Evolutionary conservation across 2,888 invertebrate genomes (phyloP).

Genomic region (Isoperla grammatica): DNA sequence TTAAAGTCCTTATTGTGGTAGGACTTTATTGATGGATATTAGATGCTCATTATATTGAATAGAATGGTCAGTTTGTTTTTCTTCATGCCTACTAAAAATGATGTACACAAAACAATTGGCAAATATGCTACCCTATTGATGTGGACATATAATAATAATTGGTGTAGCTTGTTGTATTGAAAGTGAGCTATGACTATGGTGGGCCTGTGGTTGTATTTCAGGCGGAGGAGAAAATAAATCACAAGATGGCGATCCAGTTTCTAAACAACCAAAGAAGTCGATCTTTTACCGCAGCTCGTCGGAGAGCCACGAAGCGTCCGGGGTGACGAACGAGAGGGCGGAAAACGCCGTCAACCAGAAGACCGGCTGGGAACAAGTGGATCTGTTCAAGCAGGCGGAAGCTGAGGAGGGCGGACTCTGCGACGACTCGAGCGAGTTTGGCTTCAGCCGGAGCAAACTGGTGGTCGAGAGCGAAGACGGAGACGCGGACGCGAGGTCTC

Average conservation of each 20-base stretch:
- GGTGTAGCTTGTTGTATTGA: no score
- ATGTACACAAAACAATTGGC: no score
- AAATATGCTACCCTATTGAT: no score
- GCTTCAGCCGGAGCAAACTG: conserved; percentile 55
- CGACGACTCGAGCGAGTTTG: conserved; percentile 53
- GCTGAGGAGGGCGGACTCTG: conserved; percentile 22
- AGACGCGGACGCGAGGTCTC: conserved; percentile 22
- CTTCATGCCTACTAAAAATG: no score
- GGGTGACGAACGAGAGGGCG: conserved; percentile 21
- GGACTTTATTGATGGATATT: no score
- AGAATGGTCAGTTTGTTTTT: no score
- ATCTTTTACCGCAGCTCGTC: conserved; percentile 3
- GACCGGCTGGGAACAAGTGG: conserved; percentile 23
- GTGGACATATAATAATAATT: no score
- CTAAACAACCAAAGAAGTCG: conserved; percentile 28
- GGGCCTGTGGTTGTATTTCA: no score
- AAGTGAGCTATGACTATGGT: no score
- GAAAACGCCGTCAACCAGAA: conserved; percentile 21
- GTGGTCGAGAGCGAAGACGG: conserved; percentile 50
- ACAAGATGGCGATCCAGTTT: conserved; percentile 23
- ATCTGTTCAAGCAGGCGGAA: conserved; percentile 18
- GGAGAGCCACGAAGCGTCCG: not conserved
- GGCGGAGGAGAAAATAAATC: not conserved
- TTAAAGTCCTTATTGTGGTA: no score
- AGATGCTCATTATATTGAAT: no score